Evolutionary conservation across 2,797 vertebrate species (phyloP).

Genomic region (Microctenopoma stevenorrisi): DNA sequence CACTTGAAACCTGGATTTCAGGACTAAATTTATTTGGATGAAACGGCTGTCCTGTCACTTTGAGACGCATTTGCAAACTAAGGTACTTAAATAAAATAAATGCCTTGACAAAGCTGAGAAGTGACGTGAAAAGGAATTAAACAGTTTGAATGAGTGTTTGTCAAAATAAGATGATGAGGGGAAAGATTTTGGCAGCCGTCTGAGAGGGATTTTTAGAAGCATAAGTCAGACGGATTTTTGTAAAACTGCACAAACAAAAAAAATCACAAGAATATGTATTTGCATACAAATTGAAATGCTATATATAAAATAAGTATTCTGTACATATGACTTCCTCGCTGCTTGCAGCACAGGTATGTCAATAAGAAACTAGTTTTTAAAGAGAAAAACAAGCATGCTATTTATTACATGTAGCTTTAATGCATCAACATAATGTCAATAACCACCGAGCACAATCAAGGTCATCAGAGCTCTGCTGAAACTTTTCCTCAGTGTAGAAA

Average conservation of each 20-base stretch:
- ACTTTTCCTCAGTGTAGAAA: no score
- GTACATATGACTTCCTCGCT: no score
- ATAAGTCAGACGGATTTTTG: slow-evolving; percentile 29
- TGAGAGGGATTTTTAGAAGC: slow-evolving; percentile 44
- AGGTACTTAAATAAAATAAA: slow-evolving; percentile 32
- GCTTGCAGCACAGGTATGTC: no score
- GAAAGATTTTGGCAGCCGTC: slow-evolving; percentile 13
- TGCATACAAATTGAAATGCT: slow-evolving; percentile 11
- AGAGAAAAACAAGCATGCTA: no score
- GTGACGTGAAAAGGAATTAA: slow-evolving; percentile 28
- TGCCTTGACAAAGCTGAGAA: slow-evolving; percentile 34
- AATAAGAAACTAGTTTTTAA: no score
- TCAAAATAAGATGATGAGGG: slow-evolving; percentile 36
- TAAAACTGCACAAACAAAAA: slow-evolving; percentile 24
- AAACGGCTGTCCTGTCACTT: slow-evolving; percentile 31
- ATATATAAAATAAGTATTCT: not conserved
- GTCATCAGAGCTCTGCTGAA: no score
- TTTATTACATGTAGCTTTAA: no score
- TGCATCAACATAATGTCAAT: no score
- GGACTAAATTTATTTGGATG: slow-evolving; percentile 27
- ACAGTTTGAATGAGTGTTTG: slow-evolving; percentile 41
- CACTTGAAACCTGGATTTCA: slow-evolving; percentile 51
- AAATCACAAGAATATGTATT: slow-evolving; percentile 10
- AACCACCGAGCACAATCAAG: no score
- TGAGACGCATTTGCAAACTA: slow-evolving; percentile 26